Evolutionary conservation across 1,140 invertebrate genomes (phyloP), one percentile per base, ranked within the genome.

Genomic region (Drosophila sucinea): DNA sequence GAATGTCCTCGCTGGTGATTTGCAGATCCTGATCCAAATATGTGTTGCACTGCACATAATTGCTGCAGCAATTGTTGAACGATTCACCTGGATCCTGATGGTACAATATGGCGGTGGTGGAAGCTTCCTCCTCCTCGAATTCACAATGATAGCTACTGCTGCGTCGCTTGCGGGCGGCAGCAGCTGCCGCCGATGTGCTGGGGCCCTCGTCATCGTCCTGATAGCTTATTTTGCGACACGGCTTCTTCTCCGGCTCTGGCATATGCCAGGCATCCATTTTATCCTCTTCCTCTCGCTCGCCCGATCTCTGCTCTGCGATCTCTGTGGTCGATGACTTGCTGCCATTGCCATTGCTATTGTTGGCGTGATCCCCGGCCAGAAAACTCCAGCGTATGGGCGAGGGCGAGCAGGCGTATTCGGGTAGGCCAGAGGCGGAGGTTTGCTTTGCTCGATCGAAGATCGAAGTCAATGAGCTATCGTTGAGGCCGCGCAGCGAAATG

Each of bases 371-470:
- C 33, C 91, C 91, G 41, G 91, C 91, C 5, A 92, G 70, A 30
- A 92, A 92, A n/a, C 91, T 92, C 91, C 91, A 92, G 33, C 91
- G 89, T 11, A 92, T 92, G 40, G 91, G 91, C 11, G 91, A 92
- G 0, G 91, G 91, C 1, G 91, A 92, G 56, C 91, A 92, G 25
- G 91, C 91, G 51, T 92, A 92, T 17, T 92, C 91, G 4, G 91
- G 91, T 60, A 92, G 64, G n/a, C 91, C 91, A 41, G 44, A 51
- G 6, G 44, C 44, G 2, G 44, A 51, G 7, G 23, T 51, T 11
- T 76, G 76, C 65, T 90, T 89, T 73, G 82, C 89, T 4, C 85
- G 66, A 68, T 92, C 91, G n/a, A 92, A 92, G 0, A 92, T 89
- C 10, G 91, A 92, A 23, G 91, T 90, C 8, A 92, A 60, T 1